phyloP scores from a whole-genome alignment of 2,113 vertebrate genomes.

The Strix uralensis region DNA sequence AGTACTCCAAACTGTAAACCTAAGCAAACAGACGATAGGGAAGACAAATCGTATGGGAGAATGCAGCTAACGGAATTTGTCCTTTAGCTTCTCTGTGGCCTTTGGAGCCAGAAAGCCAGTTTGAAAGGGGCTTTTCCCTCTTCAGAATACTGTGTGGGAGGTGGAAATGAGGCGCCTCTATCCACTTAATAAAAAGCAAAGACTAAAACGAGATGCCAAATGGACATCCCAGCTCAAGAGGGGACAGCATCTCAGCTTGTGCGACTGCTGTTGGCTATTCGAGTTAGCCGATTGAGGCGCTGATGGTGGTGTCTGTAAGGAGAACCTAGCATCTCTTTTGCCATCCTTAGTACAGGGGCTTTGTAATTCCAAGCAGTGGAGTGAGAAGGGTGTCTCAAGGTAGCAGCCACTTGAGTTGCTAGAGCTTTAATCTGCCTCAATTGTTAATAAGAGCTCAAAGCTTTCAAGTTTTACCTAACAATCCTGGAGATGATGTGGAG shows the following conservation, averaged over 20 bases:
- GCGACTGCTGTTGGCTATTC: not conserved
- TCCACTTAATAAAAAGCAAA: not conserved
- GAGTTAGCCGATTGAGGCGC: not conserved
- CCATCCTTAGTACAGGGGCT: not conserved
- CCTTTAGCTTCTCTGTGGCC: not conserved
- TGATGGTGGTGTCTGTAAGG: not conserved
- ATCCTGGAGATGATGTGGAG: not conserved
- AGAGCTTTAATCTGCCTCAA: not conserved
- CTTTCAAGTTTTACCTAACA: not conserved
- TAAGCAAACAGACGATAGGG: not conserved
- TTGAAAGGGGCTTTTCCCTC: not conserved
- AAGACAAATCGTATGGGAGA: not conserved
- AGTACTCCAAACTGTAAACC: not conserved
- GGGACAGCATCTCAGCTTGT: not conserved
- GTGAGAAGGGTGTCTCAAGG: not conserved
- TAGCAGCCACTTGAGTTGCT: not conserved
- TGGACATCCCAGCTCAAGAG: not conserved
- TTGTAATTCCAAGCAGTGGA: not conserved
- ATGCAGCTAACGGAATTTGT: accelerated
- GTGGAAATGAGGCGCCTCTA: not conserved
- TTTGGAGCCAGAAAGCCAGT: not conserved
- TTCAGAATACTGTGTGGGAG: not conserved
- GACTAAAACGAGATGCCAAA: not conserved
- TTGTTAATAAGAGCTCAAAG: not conserved
- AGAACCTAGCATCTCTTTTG: not conserved